Evolutionary conservation across 1,140 invertebrate genomes (phyloP).

Genomic region (Caenorhabditis briggsae): DNA sequence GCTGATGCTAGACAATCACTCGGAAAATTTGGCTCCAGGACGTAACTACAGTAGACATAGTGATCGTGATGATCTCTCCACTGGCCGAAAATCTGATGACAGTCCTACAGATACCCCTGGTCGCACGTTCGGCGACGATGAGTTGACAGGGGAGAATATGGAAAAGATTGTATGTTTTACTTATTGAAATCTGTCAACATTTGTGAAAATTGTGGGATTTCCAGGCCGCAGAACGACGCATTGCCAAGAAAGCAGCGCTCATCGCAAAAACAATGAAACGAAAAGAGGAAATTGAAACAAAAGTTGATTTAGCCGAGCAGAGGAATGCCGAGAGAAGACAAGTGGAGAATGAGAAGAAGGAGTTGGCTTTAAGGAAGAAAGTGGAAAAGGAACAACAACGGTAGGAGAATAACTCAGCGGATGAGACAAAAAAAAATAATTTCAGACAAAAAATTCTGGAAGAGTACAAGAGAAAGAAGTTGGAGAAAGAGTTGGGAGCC

Average conservation of each 20-base stretch:
- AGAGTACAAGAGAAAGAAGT: slow-evolving; percentile 77
- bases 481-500: slow-evolving; percentile 69
- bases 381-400: slow-evolving; percentile 74
- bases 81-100: slow-evolving; percentile 36
- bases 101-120: slow-evolving; percentile 30
- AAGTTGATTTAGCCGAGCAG: slow-evolving; percentile 86
- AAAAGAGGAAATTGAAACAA: slow-evolving; percentile 85
- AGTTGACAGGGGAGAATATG: slow-evolving; percentile 41
- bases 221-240: slow-evolving; percentile 67
- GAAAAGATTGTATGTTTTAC: slow-evolving; percentile 57
- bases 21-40: slow-evolving; percentile 19
- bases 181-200: neutral
- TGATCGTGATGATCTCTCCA: slow-evolving; percentile 29
- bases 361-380: slow-evolving; percentile 94
- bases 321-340: slow-evolving; percentile 92
- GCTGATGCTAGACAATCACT: slow-evolving; percentile 43
- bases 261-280: slow-evolving; percentile 82
- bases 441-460: slow-evolving; percentile 76
- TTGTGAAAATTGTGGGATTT: neutral
- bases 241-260: slow-evolving; percentile 78
- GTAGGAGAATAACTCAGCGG: slow-evolving; percentile 31
- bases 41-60: neutral
- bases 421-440: slow-evolving; percentile 13
- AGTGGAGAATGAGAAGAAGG: slow-evolving; percentile 88
- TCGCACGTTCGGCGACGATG: slow-evolving; percentile 25